Conservation (phyloP, 2,797 vertebrate genomes). For the Clarias pachynema region DNA sequence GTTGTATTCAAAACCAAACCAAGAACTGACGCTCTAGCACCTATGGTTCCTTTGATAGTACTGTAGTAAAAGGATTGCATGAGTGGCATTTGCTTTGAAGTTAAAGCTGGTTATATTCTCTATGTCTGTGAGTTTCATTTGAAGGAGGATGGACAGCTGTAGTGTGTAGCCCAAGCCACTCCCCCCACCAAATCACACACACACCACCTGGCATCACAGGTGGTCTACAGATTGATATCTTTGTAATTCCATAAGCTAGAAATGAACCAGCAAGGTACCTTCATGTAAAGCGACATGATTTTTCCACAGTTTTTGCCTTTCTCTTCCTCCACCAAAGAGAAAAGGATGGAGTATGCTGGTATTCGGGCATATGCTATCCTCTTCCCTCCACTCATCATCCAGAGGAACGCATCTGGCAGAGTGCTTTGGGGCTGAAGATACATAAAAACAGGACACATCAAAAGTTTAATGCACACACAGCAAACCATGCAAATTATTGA, state of each 20-base stretch:
- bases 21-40: too few species aligned
- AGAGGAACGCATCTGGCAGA: slow-evolving; percentile 87
- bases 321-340: slow-evolving; percentile 90
- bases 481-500: not conserved
- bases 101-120: too few species aligned
- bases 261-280: slow-evolving; percentile 67
- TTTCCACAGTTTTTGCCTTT: slow-evolving; percentile 87
- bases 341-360: slow-evolving; percentile 84
- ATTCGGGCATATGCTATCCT: slow-evolving; percentile 84
- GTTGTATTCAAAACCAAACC: not conserved
- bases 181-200: too few species aligned
- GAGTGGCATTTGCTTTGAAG: too few species aligned
- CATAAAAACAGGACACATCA: slow-evolving; percentile 16
- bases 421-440: slow-evolving; percentile 85
- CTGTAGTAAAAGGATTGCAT: too few species aligned
- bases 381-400: slow-evolving; percentile 84
- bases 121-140: too few species aligned
- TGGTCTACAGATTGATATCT: too few species aligned
- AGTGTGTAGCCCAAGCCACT: too few species aligned
- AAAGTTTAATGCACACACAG: not conserved
- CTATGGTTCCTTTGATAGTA: too few species aligned
- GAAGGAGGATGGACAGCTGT: too few species aligned
- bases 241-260: too few species aligned
- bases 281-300: slow-evolving; percentile 85
- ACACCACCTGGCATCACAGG: too few species aligned